Conservation (phyloP, 35 echinoderm and acorn worm genomes). For the Anneissia japonica region DNA sequence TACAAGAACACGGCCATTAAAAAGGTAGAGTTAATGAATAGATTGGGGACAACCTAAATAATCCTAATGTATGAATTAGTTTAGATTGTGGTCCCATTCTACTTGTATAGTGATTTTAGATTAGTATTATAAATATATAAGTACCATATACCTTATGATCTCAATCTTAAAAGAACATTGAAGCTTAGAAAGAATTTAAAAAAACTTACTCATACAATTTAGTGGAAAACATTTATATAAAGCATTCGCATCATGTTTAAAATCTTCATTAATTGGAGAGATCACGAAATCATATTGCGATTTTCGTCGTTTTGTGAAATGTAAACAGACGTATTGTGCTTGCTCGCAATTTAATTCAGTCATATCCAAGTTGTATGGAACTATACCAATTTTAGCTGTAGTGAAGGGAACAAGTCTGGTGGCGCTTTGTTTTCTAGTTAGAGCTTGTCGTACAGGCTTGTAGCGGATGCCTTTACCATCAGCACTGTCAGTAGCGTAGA, state of each 20-base stretch:
- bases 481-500: not conserved
- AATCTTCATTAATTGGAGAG: not conserved
- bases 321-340: slow-evolving; percentile 55
- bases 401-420: not conserved
- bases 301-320: slow-evolving; percentile 27
- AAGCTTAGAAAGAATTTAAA: not conserved
- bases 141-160: no score
- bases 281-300: not conserved
- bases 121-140: no score
- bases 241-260: not conserved
- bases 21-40: no score
- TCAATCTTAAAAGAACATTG: no score
- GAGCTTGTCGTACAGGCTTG: not conserved
- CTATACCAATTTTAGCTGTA: not conserved
- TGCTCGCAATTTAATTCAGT: slow-evolving; percentile 49
- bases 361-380: slow-evolving; percentile 46
- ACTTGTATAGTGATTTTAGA: no score
- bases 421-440: not conserved
- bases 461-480: not conserved
- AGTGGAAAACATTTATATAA: not conserved
- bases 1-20: no score
- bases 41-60: no score
- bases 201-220: not conserved
- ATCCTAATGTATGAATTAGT: no score
- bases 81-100: no score